Conservation (phyloP, 2,888 invertebrate species). For the Eulithis prunata region DNA sequence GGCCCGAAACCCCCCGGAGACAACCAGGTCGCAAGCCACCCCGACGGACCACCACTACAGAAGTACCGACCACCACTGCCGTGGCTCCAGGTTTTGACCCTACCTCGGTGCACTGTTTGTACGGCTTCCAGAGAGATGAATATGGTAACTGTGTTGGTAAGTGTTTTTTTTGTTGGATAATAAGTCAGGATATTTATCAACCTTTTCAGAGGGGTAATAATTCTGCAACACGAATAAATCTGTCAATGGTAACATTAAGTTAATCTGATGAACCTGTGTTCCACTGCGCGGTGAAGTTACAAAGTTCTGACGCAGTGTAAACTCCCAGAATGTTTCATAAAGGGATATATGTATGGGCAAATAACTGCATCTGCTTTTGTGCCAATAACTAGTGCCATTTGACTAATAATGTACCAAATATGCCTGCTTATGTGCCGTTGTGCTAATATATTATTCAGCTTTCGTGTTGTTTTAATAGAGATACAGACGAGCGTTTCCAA, state of each 20-base stretch:
- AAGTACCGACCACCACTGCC: conserved; percentile 26
- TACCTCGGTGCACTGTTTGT: conserved; percentile 70
- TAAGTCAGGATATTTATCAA: not conserved
- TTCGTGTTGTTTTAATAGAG: conserved; percentile 17
- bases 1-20: conserved; percentile 40
- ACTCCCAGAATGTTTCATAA: too few relatives aligned
- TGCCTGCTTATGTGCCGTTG: conserved; percentile 4
- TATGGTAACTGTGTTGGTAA: conserved; percentile 30
- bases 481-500: conserved; percentile 7
- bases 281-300: too few relatives aligned
- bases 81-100: conserved; percentile 57
- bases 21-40: conserved; percentile 34
- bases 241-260: too few relatives aligned
- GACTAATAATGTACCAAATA: not conserved
- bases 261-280: too few relatives aligned
- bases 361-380: not conserved
- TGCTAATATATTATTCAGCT: conserved; percentile 3
- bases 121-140: conserved; percentile 81
- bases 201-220: too few relatives aligned
- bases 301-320: too few relatives aligned
- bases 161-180: not conserved
- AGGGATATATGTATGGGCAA: not conserved
- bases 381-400: not conserved
- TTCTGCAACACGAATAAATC: too few relatives aligned
- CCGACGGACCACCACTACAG: conserved; percentile 36